Base-by-base conservation (phyloP, 2,888 invertebrate species). In the Erebia palarica region DNA sequence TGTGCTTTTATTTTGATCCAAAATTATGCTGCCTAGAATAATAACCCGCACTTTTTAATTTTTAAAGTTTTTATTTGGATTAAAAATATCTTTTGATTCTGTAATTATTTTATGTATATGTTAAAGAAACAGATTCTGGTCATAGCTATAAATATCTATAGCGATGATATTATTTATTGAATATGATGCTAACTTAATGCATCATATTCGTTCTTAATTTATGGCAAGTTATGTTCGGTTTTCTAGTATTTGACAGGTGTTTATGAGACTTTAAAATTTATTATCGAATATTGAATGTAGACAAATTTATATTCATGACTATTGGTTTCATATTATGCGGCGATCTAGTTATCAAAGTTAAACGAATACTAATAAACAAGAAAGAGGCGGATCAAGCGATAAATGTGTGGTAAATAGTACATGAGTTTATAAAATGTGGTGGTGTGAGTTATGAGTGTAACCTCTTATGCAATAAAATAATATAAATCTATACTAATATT, bases 311-410 rank as follows among this genome's bases (percentile, higher is more conserved):
- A 70, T 70, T 70, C 69, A 70, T 70, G 58, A 65, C 51, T 53
- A 58, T 36, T 58, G 55, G 57, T 68, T 18, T 68, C 18, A 59
- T 65, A 60, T 36, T 60, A 65, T 61, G 55, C 65, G 42, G 36
- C 60, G 72, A 53, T 66, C 63, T 72, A 72, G 72, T 70, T 70
- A 65, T 70, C 66, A 66, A 69, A 66, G 64, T 69, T 67, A 69
- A 72, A 72, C 58, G 59, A 65, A 72, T 68, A 72, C 68, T 65
- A 69, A 72, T 69, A 72, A 57, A 72, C 72, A 69, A 72, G 72
- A 69, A 66, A 69, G 44, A 69, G 72, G 72, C 72, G 72, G 69
- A 42, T 8, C 69, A 13, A 57, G 44, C 49, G 44, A 65, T 65
- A 69, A 61, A 72, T 69, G 57, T 51, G 57, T 49, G 9, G 66